A percentile compares a stretch with the other conserved stretches of the same genome.
These are phyloP conservation scores for Phylloscopus trochiloides DNA, from an alignment of 2,113 vertebrate genomes.

Conservation along the genomic window DNA sequence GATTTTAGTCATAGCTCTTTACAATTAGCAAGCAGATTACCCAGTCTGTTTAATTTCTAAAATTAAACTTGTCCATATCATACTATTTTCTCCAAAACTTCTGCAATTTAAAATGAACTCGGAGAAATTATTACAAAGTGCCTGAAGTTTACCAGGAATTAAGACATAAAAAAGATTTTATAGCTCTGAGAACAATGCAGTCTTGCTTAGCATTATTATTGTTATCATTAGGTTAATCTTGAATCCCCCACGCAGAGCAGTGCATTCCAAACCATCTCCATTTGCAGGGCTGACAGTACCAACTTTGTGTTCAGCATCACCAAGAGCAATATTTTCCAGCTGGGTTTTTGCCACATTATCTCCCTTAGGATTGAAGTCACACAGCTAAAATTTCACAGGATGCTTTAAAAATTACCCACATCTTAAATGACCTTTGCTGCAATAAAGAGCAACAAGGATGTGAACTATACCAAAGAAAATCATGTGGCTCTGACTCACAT, in stretches of 20 bases:
- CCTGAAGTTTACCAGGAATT: not conserved
- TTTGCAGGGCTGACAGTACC: not conserved
- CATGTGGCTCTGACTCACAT: not conserved
- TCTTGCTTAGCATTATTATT: not conserved
- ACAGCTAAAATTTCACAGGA: not conserved
- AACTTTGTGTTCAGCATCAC: not conserved
- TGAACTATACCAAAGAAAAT: not conserved
- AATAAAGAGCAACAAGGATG: not conserved
- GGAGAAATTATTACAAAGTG: not conserved
- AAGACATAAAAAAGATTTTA: not conserved
- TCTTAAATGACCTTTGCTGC: not conserved
- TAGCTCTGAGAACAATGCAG: not conserved
- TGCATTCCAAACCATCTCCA: not conserved
- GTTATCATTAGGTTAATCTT: not conserved
- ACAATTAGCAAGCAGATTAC: not conserved
- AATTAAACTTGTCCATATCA: not conserved
- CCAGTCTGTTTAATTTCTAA: not conserved
- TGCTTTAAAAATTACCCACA: not conserved
- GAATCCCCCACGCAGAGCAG: not conserved
- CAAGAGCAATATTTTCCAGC: not conserved
- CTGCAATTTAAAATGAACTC: not conserved
- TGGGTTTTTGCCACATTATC: not conserved
- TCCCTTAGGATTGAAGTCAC: not conserved
- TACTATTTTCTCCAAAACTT: not conserved
- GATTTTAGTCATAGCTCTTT: not conserved